A percentile compares a stretch with the other conserved stretches of the same genome.
Evolutionary conservation across 1,140 invertebrate species (phyloP).

Genomic region (Drosophila sulfurigaster): DNA sequence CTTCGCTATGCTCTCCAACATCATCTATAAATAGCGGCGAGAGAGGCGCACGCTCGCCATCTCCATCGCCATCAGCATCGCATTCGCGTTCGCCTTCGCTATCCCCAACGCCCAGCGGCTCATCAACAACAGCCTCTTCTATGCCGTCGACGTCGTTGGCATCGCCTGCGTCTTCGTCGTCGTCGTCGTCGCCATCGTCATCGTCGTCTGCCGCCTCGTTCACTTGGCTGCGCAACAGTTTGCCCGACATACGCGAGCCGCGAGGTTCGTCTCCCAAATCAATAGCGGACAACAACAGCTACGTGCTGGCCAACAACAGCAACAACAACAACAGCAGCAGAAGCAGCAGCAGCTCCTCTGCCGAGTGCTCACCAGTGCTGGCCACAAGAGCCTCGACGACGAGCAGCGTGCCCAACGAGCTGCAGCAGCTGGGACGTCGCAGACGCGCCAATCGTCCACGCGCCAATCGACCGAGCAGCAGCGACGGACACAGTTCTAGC

Average conservation of each 20-base stretch:
- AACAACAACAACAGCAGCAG: slow-evolving; percentile 23
- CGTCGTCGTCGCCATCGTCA: slow-evolving; percentile 54
- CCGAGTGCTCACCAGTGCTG: slow-evolving; percentile 22
- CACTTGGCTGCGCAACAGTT: slow-evolving; percentile 83
- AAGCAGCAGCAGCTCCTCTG: slow-evolving; percentile 31
- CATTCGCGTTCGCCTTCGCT: slow-evolving; percentile 53
- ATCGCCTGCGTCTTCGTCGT: slow-evolving; percentile 47
- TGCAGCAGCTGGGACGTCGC: slow-evolving; percentile 66
- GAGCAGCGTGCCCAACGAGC: slow-evolving; percentile 67
- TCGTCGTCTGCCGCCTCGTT: slow-evolving; percentile 85
- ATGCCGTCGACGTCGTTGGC: slow-evolving; percentile 42
- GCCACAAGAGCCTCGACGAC: slow-evolving; percentile 28
- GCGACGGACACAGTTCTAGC: slow-evolving; percentile 52
- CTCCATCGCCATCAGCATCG: slow-evolving; percentile 45
- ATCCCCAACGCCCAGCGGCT: slow-evolving; percentile 63
- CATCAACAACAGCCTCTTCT: slow-evolving; percentile 81
- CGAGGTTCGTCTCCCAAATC: slow-evolving; percentile 55
- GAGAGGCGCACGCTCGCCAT: slow-evolving; percentile 72
- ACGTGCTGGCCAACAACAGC: slow-evolving; percentile 58
- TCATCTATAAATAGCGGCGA: slow-evolving; percentile 69
- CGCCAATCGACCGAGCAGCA: slow-evolving; percentile 35
- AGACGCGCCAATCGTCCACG: slow-evolving; percentile 40
- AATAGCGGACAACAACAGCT: slow-evolving; percentile 50
- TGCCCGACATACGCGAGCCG: slow-evolving; percentile 81
- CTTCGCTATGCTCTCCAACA: slow-evolving; percentile 54